Conservation (phyloP, 2,797 vertebrate genomes). For the Bovichtus variegatus region DNA sequence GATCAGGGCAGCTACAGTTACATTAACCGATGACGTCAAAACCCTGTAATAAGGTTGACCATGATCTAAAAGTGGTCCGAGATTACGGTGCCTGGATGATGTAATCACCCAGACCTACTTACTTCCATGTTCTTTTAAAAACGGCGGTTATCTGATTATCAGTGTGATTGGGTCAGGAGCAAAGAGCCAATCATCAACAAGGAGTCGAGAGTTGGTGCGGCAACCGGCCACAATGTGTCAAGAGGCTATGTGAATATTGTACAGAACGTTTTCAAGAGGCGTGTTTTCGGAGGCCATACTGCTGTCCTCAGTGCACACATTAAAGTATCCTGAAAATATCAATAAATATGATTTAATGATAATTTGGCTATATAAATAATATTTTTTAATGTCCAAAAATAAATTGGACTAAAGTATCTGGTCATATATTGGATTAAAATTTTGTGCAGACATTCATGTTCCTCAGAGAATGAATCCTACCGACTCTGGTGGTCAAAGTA, state of each 20-base stretch:
- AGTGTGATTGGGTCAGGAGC: background rate
- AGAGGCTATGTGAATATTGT: too few relatives aligned
- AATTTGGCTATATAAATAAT: background rate
- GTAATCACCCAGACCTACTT: slow-evolving; percentile 37
- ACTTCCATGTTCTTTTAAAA: background rate
- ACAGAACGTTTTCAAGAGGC: too few relatives aligned
- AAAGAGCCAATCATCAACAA: background rate
- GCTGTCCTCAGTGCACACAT: background rate
- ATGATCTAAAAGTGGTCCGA: slow-evolving; percentile 48
- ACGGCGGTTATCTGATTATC: background rate
- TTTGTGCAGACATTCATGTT: background rate
- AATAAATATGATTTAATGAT: background rate
- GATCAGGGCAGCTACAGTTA: slow-evolving; percentile 44
- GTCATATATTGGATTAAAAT: background rate
- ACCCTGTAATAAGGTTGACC: slow-evolving; percentile 33
- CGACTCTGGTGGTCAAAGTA: too few relatives aligned
- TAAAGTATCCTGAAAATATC: background rate
- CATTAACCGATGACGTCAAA: slow-evolving; percentile 50
- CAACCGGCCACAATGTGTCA: background rate
- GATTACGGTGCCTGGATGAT: slow-evolving; percentile 37
- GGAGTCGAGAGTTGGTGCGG: background rate
- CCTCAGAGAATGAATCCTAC: background rate
- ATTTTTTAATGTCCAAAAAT: background rate
- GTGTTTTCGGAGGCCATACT: background rate
- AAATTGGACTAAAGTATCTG: background rate